Percentiles rank a stretch among this genome's conserved stretches.
These are phyloP conservation scores for Mongoloraphidia duomilia DNA, from an alignment of 2,888 invertebrate genomes.

Conservation along the genomic window DNA sequence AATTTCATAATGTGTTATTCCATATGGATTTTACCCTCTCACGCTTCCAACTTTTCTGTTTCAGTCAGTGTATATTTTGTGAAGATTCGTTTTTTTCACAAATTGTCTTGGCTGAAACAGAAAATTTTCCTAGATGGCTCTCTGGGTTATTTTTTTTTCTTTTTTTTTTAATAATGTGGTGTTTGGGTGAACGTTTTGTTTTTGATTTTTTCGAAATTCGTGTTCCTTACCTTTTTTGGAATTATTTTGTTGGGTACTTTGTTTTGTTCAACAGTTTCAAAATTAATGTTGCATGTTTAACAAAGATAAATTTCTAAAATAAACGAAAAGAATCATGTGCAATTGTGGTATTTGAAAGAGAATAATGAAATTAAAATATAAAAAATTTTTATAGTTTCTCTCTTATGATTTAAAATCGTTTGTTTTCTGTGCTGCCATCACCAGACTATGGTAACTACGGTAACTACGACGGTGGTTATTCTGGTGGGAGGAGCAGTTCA, in stretches of 20 bases:
- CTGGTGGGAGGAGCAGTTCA: constrained; percentile 72
- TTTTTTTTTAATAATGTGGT: constrained; percentile 5
- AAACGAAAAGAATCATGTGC: not conserved
- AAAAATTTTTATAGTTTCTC: not conserved
- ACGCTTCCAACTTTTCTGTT: too few species aligned
- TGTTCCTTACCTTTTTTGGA: too few species aligned
- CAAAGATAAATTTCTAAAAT: not conserved
- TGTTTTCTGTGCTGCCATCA: constrained; percentile 6
- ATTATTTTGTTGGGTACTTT: too few species aligned
- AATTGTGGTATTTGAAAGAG: not conserved
- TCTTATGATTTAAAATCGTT: constrained; percentile 1
- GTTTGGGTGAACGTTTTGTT: not conserved
- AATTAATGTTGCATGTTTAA: too few species aligned
- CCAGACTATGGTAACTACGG: constrained; percentile 76
- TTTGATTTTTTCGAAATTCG: too few species aligned
- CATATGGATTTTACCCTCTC: constrained; percentile 28
- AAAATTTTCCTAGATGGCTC: constrained; percentile 13
- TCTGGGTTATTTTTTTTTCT: constrained; percentile 10
- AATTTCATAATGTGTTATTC: constrained; percentile 50
- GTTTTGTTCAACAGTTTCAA: too few species aligned
- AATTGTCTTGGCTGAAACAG: not conserved
- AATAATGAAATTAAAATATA: not conserved
- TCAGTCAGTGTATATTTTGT: not conserved
- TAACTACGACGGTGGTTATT: constrained; percentile 79
- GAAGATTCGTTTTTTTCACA: not conserved